A percentile compares a stretch with the other conserved stretches of the same genome.
phyloP scores from a whole-genome alignment of 2,888 invertebrate species.

The Macaria notata region DNA sequence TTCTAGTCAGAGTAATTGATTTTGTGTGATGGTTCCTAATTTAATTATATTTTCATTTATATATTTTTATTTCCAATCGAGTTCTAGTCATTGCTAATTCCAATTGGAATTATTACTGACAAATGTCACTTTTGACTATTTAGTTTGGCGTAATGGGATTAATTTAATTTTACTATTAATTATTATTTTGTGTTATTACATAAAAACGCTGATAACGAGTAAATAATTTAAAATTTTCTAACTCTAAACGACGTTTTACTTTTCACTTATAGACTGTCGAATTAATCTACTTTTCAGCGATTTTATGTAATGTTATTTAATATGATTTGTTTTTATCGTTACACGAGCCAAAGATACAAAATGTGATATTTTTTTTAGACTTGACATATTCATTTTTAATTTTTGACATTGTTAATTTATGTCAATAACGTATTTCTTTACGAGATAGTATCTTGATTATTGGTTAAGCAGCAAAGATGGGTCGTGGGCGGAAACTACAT shows the following conservation, averaged over 20 bases:
- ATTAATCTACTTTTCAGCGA: conserved; percentile 28
- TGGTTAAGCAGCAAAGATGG: conserved; percentile 27
- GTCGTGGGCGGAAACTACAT: conserved; percentile 31
- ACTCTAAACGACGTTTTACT: conserved; percentile 14
- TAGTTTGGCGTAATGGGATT: too few species aligned
- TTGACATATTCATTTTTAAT: conserved; percentile 19
- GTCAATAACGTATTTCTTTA: conserved; percentile 1
- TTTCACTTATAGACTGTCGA: conserved; percentile 25
- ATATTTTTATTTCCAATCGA: too few species aligned
- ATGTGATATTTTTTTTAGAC: conserved; percentile 38
- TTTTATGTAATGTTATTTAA: conserved; percentile 24
- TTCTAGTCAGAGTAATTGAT: too few species aligned
- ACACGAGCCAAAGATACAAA: conserved; percentile 34
- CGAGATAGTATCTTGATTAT: conserved; percentile 1
- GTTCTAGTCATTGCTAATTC: too few species aligned
- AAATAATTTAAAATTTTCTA: conserved; percentile 14
- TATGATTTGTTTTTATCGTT: conserved; percentile 23
- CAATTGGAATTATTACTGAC: too few species aligned
- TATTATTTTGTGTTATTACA: conserved; percentile 16
- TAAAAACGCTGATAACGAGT: conserved; percentile 18
- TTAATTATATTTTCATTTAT: too few species aligned
- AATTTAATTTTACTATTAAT: not conserved
- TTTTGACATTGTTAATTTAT: too few species aligned
- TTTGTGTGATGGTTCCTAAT: too few species aligned
- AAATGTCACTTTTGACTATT: too few species aligned